Conservation (phyloP, 1,140 invertebrate genomes). For the Tetraneura akinire region DNA sequence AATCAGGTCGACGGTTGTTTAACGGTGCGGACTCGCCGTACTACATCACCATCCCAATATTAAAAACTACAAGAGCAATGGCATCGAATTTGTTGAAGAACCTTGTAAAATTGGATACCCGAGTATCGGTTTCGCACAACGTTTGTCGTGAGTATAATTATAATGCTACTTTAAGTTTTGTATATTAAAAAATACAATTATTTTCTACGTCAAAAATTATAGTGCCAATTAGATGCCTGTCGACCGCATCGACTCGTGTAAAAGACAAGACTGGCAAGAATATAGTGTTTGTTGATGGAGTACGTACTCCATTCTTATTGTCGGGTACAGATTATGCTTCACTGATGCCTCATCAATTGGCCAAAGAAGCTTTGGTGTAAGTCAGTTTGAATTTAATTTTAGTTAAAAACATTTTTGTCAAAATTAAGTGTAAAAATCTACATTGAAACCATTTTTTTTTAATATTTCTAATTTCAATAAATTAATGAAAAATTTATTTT, state of each 20-base stretch:
- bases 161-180: background rate
- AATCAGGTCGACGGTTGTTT: background rate
- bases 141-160: constrained; percentile 19
- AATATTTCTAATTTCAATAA: too few species aligned
- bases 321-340: constrained; percentile 92
- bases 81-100: constrained; percentile 40
- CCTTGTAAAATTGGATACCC: constrained; percentile 16
- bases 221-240: constrained; percentile 45
- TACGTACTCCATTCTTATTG: constrained; percentile 92
- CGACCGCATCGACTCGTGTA: constrained; percentile 56
- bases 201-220: background rate
- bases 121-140: constrained; percentile 19
- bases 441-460: too few species aligned
- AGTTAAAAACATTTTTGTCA: background rate
- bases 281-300: constrained; percentile 94
- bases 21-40: constrained; percentile 5
- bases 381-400: constrained; percentile 57
- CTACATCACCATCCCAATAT: background rate
- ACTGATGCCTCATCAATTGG: constrained; percentile 94
- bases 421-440: too few species aligned
- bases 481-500: background rate
- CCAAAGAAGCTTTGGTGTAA: constrained; percentile 85
- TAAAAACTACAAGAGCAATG: background rate
- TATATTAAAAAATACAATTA: too few species aligned
- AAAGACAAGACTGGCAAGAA: constrained; percentile 72